phyloP scores from a whole-genome alignment of 2,888 invertebrate genomes.

The Gymnosoma rotundatum region DNA sequence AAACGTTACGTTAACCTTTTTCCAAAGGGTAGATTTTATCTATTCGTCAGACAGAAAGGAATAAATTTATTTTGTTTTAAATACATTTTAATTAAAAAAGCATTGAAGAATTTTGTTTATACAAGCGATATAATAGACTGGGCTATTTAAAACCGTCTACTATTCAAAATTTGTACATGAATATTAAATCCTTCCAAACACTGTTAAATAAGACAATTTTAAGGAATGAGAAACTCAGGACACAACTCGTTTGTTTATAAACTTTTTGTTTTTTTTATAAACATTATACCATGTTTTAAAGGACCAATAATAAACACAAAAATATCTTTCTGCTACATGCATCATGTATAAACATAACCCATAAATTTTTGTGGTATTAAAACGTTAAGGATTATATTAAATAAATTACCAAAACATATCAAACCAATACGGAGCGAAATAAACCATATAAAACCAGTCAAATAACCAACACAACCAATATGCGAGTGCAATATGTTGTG shows the following conservation, averaged over 20 bases:
- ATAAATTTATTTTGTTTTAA: too few species aligned
- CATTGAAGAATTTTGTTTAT: too few species aligned
- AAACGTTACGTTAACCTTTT: too few species aligned
- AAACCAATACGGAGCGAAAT: constrained; percentile 43
- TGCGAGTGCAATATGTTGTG: constrained; percentile 37
- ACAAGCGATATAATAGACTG: neutral
- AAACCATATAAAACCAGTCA: constrained; percentile 34
- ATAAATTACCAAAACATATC: constrained; percentile 54
- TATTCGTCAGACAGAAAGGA: too few species aligned
- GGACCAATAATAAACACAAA: constrained; percentile 24
- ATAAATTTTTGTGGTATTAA: constrained; percentile 68
- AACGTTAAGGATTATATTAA: constrained; percentile 69
- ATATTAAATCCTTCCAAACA: neutral
- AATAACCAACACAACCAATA: constrained; percentile 47
- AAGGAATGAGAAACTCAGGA: neutral
- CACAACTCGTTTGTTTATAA: neutral
- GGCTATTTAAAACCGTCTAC: neutral
- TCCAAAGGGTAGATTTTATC: too few species aligned
- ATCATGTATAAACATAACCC: constrained; percentile 9
- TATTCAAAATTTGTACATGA: neutral
- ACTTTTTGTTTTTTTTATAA: neutral
- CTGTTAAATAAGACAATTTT: neutral
- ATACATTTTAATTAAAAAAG: too few species aligned
- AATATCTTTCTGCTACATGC: neutral
- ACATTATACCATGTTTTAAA: constrained; percentile 16